Percentiles rank a stretch among this genome's conserved stretches.
Conservation (phyloP, 2,797 vertebrate genomes). For the Melanotaenia trifasciata region DNA sequence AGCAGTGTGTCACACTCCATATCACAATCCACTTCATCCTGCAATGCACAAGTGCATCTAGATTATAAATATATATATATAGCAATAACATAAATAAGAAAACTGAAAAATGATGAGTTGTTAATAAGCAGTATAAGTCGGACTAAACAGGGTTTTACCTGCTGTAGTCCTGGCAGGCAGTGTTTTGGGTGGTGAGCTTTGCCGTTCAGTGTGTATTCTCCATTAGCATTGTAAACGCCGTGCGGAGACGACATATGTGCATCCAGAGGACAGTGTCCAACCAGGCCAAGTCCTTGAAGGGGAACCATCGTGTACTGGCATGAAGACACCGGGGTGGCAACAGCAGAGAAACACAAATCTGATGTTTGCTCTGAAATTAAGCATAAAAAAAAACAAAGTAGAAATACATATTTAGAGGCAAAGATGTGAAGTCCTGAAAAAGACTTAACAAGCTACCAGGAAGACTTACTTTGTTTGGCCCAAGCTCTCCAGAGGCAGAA, state of each 20-base stretch:
- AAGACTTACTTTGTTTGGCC: slow-evolving; percentile 95
- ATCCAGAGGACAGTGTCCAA: slow-evolving; percentile 83
- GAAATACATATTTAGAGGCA: background rate
- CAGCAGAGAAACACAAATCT: slow-evolving; percentile 90
- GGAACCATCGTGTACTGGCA: slow-evolving; percentile 99
- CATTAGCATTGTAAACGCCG: slow-evolving; percentile 73
- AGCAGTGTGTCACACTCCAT: slow-evolving; percentile 84
- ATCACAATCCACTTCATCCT: slow-evolving; percentile 83
- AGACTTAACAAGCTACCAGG: background rate
- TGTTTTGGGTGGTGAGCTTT: slow-evolving; percentile 82
- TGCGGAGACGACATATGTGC: slow-evolving; percentile 78
- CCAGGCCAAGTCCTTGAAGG: slow-evolving; percentile 87
- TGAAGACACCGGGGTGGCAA: slow-evolving; percentile 86
- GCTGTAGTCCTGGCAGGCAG: slow-evolving; percentile 81
- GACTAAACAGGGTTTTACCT: slow-evolving; percentile 77
- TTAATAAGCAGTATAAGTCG: background rate
- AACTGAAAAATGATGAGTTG: background rate
- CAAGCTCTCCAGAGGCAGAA: slow-evolving; percentile 97
- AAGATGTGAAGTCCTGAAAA: background rate
- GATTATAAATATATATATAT: background rate
- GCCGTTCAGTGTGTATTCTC: slow-evolving; percentile 75
- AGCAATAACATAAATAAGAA: background rate
- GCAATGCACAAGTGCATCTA: slow-evolving; percentile 29
- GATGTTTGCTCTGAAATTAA: slow-evolving; percentile 89
- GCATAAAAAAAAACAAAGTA: slow-evolving; percentile 37